A percentile compares a stretch with the other conserved stretches of the same genome.
Evolutionary conservation across 2,113 vertebrate species (phyloP).

Genomic region (Lagopus leucura): DNA sequence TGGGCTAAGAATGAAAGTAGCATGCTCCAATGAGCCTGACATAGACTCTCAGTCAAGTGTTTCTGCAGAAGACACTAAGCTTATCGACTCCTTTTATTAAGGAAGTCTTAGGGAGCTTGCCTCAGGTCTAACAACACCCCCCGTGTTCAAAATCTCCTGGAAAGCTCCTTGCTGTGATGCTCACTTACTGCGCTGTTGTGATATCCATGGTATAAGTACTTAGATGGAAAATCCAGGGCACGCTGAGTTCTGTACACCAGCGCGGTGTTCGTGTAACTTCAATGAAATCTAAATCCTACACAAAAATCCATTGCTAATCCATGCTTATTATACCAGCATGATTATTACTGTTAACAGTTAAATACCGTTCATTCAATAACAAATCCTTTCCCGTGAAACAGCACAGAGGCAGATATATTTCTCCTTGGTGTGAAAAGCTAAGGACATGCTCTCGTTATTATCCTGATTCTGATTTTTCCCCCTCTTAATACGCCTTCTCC

Average conservation of each 20-base stretch:
- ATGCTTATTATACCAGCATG: slow-evolving; percentile 15
- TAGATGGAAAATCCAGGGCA: slow-evolving; percentile 40
- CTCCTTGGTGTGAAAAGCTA: neutral
- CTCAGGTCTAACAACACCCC: neutral
- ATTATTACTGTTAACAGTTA: slow-evolving; percentile 60
- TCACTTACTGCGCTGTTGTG: slow-evolving; percentile 28
- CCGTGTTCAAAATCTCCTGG: neutral
- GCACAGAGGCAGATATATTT: neutral
- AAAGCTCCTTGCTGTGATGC: slow-evolving; percentile 47
- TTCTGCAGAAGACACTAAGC: slow-evolving; percentile 19
- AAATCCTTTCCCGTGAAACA: neutral
- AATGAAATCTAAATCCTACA: slow-evolving; percentile 52
- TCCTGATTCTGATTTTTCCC: neutral
- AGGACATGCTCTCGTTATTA: neutral
- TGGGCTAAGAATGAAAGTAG: neutral
- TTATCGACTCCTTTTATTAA: slow-evolving; percentile 1
- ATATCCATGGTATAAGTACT: neutral
- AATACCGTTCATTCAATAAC: slow-evolving; percentile 25
- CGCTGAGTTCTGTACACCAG: slow-evolving; percentile 1
- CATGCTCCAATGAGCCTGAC: neutral
- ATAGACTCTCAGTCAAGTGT: neutral
- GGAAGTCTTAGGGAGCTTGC: slow-evolving; percentile 3
- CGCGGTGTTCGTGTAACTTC: neutral
- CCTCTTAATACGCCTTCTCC: neutral
- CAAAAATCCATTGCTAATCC: slow-evolving; percentile 62